Percentiles rank a stretch among this genome's conserved stretches.
phyloP scores from a whole-genome alignment of 2,113 vertebrate genomes.

The Crotalus helleri region DNA sequence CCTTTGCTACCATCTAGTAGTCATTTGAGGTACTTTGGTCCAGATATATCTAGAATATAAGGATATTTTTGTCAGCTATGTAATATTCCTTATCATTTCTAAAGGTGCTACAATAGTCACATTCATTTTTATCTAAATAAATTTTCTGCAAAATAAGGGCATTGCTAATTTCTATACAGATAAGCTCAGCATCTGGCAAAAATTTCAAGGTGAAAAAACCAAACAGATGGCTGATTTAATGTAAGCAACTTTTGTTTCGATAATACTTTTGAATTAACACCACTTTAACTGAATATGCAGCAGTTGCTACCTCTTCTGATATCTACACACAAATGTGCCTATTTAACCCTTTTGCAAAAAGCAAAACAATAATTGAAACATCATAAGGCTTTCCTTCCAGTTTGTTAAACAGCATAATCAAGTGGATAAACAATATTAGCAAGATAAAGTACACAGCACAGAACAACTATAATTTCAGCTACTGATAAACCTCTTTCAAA shows the following conservation, averaged over 20 bases:
- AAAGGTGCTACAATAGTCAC: neutral
- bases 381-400: conserved; percentile 71
- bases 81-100: neutral
- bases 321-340: conserved; percentile 58
- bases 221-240: conserved; percentile 81
- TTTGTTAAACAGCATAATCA: conserved; percentile 65
- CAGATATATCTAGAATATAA: neutral
- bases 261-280: conserved; percentile 74
- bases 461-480: neutral
- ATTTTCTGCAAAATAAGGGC: conserved; percentile 53
- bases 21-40: neutral
- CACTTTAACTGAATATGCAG: conserved; percentile 66
- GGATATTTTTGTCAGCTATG: neutral
- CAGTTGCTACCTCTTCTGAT: conserved; percentile 61
- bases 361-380: conserved; percentile 62
- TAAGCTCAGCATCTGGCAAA: conserved; percentile 77
- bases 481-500: neutral
- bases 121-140: conserved; percentile 26
- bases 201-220: conserved; percentile 78
- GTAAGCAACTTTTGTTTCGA: conserved; percentile 77
- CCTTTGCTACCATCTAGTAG: neutral
- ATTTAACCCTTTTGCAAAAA: conserved; percentile 64
- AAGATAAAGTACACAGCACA: neutral
- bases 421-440: conserved; percentile 50
- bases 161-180: conserved; percentile 68